Conservation (phyloP, 2,888 invertebrate genomes). For the Tenthredo mesomela region DNA sequence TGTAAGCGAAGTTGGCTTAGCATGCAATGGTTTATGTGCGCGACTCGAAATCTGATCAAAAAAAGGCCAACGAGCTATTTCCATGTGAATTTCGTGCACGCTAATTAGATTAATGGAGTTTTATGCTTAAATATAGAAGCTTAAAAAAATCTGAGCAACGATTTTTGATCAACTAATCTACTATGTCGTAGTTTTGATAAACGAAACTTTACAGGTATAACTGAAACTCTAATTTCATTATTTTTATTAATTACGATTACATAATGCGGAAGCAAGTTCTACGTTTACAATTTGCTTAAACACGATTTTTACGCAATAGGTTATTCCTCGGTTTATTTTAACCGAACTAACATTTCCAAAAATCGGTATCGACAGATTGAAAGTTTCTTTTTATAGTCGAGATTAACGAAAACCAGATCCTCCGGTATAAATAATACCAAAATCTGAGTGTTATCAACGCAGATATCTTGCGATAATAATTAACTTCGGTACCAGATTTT, state of each 20-base stretch:
- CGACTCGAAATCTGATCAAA: slow-evolving; percentile 29
- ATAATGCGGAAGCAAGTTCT: not conserved
- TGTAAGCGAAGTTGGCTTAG: not conserved
- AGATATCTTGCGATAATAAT: not conserved
- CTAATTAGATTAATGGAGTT: slow-evolving; percentile 26
- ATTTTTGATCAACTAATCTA: not conserved
- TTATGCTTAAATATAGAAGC: not conserved
- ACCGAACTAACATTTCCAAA: not conserved
- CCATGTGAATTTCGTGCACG: slow-evolving; percentile 5
- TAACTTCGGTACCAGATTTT: not conserved
- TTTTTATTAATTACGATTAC: not conserved
- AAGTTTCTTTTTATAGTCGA: not conserved
- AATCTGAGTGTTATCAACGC: not conserved
- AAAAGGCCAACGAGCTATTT: not conserved
- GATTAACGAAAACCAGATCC: not conserved
- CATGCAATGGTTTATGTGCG: slow-evolving; percentile 27
- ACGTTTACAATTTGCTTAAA: not conserved
- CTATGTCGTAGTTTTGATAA: not conserved
- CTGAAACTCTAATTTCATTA: not conserved
- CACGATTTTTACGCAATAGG: not conserved
- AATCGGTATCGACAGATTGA: not conserved
- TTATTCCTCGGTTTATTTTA: not conserved
- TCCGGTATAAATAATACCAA: not conserved
- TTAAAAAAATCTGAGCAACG: not conserved
- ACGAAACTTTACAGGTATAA: not conserved